Conservation (phyloP, 2,888 invertebrate species). For the Flabesymbios commensalis region DNA sequence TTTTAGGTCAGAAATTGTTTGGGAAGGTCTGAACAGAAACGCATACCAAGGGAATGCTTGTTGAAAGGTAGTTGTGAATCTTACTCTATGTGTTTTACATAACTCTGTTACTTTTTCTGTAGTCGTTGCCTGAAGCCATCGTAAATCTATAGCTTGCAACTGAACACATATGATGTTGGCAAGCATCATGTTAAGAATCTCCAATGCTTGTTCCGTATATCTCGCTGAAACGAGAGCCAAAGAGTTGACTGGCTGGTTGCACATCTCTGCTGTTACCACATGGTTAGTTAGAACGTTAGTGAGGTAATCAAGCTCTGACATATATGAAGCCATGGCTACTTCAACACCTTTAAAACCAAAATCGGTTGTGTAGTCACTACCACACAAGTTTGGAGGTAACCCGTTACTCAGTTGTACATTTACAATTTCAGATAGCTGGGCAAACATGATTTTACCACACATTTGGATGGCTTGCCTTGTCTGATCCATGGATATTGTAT, state of each 20-base stretch:
- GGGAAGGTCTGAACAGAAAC: neutral
- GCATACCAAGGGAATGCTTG: neutral
- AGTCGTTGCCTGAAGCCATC: slow-evolving; percentile 27
- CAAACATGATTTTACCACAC: slow-evolving; percentile 42
- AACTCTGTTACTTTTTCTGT: neutral
- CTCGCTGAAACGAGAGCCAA: slow-evolving; percentile 39
- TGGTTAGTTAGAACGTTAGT: slow-evolving; percentile 40
- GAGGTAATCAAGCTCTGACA: slow-evolving; percentile 40
- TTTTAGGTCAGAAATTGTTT: neutral
- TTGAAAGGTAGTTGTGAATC: too few species aligned
- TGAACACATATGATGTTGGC: slow-evolving; percentile 30
- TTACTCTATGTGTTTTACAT: neutral
- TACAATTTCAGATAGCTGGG: slow-evolving; percentile 40
- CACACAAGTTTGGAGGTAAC: slow-evolving; percentile 40
- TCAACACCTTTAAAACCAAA: slow-evolving; percentile 44
- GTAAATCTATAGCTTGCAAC: slow-evolving; percentile 36
- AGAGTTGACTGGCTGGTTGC: slow-evolving; percentile 44
- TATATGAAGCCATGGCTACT: slow-evolving; percentile 40
- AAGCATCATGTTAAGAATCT: slow-evolving; percentile 41
- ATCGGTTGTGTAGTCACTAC: slow-evolving; percentile 34
- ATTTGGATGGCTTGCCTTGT: slow-evolving; percentile 38
- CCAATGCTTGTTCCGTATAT: slow-evolving; percentile 19
- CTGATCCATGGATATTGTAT: slow-evolving; percentile 41
- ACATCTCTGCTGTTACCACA: slow-evolving; percentile 41
- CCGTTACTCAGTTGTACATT: slow-evolving; percentile 36